phyloP scores from a whole-genome alignment of 2,797 vertebrate species.

The Notamacropus eugenii region DNA sequence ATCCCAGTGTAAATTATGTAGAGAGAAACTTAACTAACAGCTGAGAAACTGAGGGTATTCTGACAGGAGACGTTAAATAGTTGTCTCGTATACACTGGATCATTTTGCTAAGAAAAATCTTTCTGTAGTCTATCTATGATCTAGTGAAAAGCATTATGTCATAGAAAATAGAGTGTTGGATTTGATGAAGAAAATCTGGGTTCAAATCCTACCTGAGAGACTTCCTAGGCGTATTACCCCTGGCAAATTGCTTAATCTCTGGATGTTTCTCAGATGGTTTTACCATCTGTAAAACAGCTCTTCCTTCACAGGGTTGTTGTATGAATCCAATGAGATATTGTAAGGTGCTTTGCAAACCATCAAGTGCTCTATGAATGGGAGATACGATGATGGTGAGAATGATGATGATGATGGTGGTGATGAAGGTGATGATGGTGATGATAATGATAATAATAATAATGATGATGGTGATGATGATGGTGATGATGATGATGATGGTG shows the following conservation, averaged over 20 bases:
- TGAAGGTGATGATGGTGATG: too few relatives aligned
- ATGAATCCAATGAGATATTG: neutral
- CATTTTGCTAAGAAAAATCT: neutral
- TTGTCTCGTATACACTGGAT: neutral
- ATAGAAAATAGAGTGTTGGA: neutral
- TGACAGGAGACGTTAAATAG: neutral
- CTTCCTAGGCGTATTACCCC: neutral
- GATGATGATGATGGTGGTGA: too few relatives aligned
- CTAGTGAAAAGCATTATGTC: neutral
- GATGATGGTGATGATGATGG: too few relatives aligned
- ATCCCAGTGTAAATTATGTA: neutral
- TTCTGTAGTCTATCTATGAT: neutral
- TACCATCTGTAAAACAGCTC: neutral
- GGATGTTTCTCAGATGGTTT: neutral
- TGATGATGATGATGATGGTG: too few relatives aligned
- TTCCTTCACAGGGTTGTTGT: neutral
- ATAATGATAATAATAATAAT: too few relatives aligned
- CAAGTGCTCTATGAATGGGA: neutral
- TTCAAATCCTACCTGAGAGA: neutral
- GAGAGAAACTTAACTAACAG: neutral
- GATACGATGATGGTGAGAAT: too few relatives aligned
- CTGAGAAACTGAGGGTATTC: neutral
- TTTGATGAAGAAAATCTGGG: neutral
- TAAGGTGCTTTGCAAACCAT: neutral
- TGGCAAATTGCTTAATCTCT: neutral